Evolutionary conservation across 2,888 invertebrate species (phyloP).

Genomic region (Noctua janthina): DNA sequence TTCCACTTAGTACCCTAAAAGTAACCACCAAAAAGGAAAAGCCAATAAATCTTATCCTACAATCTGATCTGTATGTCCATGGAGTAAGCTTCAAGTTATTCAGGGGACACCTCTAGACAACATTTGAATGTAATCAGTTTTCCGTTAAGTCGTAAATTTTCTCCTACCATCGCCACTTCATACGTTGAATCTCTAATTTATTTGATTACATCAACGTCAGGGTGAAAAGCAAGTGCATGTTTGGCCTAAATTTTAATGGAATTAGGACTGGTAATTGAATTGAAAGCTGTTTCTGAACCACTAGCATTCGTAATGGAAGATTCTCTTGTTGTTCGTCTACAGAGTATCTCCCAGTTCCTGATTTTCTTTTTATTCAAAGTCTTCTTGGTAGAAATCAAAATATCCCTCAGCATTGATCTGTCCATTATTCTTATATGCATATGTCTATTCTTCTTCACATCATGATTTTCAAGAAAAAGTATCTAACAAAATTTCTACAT

Average conservation of each 20-base stretch:
- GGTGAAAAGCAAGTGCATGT: slow-evolving; percentile 25
- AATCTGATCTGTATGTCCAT: slow-evolving; percentile 50
- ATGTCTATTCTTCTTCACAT: background rate
- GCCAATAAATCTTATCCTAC: slow-evolving; percentile 40
- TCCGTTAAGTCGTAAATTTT: slow-evolving; percentile 60
- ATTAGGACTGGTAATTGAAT: slow-evolving; percentile 7
- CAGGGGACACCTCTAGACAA: slow-evolving; percentile 53
- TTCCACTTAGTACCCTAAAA: slow-evolving; percentile 16
- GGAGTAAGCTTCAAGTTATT: slow-evolving; percentile 51
- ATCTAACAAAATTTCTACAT: no score
- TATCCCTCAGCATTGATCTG: background rate
- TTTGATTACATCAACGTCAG: slow-evolving; percentile 37
- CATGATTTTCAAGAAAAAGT: fast-evolving
- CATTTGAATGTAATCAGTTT: slow-evolving; percentile 57
- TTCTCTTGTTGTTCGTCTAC: background rate
- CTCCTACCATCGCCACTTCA: slow-evolving; percentile 44
- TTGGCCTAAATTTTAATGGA: slow-evolving; percentile 24
- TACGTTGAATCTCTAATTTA: slow-evolving; percentile 52
- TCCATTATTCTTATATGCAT: no score
- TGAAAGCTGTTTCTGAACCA: background rate
- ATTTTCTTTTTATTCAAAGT: background rate
- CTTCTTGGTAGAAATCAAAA: background rate
- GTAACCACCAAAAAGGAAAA: slow-evolving; percentile 42
- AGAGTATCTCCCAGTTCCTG: background rate
- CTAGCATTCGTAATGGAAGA: background rate